Conservation (phyloP, 2,113 vertebrate genomes). For the Brachirus orientalis region DNA sequence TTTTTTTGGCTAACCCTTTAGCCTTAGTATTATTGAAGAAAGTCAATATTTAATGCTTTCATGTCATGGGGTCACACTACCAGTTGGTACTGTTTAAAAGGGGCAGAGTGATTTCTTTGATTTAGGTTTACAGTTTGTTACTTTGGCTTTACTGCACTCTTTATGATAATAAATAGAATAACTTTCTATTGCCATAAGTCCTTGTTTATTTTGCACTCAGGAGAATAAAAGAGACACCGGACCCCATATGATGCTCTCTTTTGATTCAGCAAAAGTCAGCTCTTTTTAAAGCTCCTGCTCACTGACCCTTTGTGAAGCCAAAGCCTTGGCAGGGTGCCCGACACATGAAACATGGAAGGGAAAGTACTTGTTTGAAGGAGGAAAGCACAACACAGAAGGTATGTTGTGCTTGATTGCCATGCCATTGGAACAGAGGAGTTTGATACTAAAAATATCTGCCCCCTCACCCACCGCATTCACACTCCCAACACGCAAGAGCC, state of each 20-base stretch:
- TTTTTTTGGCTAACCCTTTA: too few relatives aligned
- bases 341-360: constrained; percentile 58
- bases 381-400: constrained; percentile 79
- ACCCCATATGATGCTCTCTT: constrained; percentile 14
- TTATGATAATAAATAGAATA: too few relatives aligned
- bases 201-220: not conserved
- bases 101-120: too few relatives aligned
- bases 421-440: constrained; percentile 71
- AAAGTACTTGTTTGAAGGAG: constrained; percentile 70
- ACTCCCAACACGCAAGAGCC: constrained; percentile 61
- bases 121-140: too few relatives aligned
- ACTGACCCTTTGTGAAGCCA: constrained; percentile 65
- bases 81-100: too few relatives aligned
- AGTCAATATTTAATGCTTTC: too few relatives aligned
- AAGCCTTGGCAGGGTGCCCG: constrained; percentile 55
- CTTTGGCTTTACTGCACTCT: too few relatives aligned
- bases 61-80: too few relatives aligned
- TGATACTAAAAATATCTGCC: constrained; percentile 78
- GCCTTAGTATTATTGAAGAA: too few relatives aligned
- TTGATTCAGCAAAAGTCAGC: constrained; percentile 55
- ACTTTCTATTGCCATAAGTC: not conserved
- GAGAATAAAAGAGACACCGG: constrained; percentile 5
- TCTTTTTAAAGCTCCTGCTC: constrained; percentile 65
- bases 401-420: constrained; percentile 74
- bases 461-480: constrained; percentile 68